Evolutionary conservation across 2,113 vertebrate species (phyloP), one percentile per base, ranked within the genome.

Genomic region (Centrocercus urophasianus): DNA sequence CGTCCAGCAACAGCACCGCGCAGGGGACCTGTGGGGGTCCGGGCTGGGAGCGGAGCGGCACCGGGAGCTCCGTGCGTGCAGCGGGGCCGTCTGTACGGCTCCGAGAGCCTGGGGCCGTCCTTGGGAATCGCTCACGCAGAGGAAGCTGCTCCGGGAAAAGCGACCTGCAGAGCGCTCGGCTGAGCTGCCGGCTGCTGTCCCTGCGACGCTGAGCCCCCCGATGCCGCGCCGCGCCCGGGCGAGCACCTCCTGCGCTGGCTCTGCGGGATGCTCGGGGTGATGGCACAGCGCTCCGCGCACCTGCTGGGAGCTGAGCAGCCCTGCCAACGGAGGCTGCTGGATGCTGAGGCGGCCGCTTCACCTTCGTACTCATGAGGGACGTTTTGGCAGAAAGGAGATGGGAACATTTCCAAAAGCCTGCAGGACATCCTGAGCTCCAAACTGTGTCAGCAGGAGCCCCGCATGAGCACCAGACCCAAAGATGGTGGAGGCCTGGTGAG

Each of bases 1-100:
- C 17, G 12, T 17, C 34, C 42, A 0, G 61, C 38, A n/a, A 1
- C 71, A 13, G 75, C 59, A 24, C 64, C 2, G 65, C 11, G 36
- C 50, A 1, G 25, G 0, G 67, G 64, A 73, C 90, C 78, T 67
- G 18, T 2, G 4, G 2, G 83, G 64, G 3, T 20, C 56, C 3
- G 0, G 43, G 59, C 30, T 2, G 1, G 1, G 4, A 12, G 71
- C 40, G 2, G 61, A 1, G 6, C 48, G 27, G 48, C 77, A 11
- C 57, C 10, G 95, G 1, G 12, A 66, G 76, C 56, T 54, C 80
- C 1, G 65, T 11, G 75, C 75, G 42, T 1, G 20, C 73, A 38
- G 89, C 50, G 61, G 52, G 28, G 60, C 22, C 6, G 10, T 14
- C 34, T 2, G 17, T 11, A 4, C 16, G 4, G 61, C 28, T 3